Evolutionary conservation across 2,888 invertebrate species (phyloP).

Genomic region (Clanis bilineata): DNA sequence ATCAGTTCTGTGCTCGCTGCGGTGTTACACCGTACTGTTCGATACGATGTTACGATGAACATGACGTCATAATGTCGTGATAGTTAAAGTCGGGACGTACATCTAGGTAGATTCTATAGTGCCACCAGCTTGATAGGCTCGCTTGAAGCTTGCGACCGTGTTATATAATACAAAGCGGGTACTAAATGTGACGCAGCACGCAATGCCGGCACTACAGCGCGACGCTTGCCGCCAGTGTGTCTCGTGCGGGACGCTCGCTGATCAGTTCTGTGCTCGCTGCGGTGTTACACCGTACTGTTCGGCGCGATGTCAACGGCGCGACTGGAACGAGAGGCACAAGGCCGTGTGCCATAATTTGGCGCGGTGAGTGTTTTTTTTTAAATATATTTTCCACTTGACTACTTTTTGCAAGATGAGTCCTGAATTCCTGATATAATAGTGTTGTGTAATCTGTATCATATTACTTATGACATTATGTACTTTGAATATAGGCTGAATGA

Average conservation of each 20-base stretch:
- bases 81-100: too few species aligned
- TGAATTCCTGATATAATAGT: too few species aligned
- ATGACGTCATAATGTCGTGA: too few species aligned
- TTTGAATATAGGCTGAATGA: too few species aligned
- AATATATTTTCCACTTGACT: too few species aligned
- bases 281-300: slow-evolving; percentile 67
- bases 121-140: too few species aligned
- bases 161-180: neutral
- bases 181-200: slow-evolving; percentile 42
- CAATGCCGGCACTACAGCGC: slow-evolving; percentile 61
- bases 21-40: slow-evolving; percentile 67
- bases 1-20: too few species aligned
- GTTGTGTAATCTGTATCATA: too few species aligned
- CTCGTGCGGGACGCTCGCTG: slow-evolving; percentile 48
- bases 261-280: slow-evolving; percentile 57
- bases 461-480: too few species aligned
- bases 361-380: slow-evolving; percentile 40
- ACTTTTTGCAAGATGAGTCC: too few species aligned
- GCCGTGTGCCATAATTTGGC: slow-evolving; percentile 62
- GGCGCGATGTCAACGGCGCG: slow-evolving; percentile 51
- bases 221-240: slow-evolving; percentile 47
- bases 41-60: slow-evolving; percentile 55
- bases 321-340: slow-evolving; percentile 57
- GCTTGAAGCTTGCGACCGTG: neutral
- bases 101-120: too few species aligned